Percentiles rank a stretch among this genome's conserved stretches.
Evolutionary conservation across 2,797 vertebrate genomes (phyloP).

Genomic region (Sciurus vulgaris): DNA sequence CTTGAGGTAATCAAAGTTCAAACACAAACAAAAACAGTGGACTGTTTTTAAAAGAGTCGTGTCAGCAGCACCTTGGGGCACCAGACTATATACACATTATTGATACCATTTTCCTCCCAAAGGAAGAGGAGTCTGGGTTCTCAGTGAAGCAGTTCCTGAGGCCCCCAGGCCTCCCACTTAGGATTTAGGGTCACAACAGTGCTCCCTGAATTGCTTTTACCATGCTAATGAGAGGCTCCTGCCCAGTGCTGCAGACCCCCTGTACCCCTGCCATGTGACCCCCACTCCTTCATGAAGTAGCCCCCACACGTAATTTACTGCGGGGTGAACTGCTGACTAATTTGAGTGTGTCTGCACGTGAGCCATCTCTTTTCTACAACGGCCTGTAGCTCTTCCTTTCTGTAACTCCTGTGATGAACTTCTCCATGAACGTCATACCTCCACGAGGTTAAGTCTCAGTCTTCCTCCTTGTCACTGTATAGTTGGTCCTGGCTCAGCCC

Average conservation of each 20-base stretch:
- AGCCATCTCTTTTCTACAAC: not conserved
- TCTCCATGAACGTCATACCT: not conserved
- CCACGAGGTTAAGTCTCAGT: not conserved
- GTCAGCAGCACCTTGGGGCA: not conserved
- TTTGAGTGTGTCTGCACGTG: not conserved
- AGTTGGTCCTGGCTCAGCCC: not conserved
- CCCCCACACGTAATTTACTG: not conserved
- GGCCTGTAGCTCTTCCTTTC: not conserved
- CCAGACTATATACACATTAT: not conserved
- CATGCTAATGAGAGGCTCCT: not conserved
- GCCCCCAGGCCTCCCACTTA: too few species aligned
- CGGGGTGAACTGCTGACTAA: not conserved
- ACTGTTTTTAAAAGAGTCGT: not conserved
- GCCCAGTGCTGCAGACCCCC: not conserved
- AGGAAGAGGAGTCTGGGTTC: not conserved
- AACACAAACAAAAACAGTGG: not conserved
- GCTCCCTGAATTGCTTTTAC: not conserved
- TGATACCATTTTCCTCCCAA: not conserved
- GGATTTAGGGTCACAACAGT: not conserved
- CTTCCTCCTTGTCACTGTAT: not conserved
- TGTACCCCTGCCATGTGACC: accelerated
- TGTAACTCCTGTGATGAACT: not conserved
- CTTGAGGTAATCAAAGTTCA: not conserved
- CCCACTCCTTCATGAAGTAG: not conserved
- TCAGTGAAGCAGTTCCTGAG: not conserved